Percentiles rank a stretch among this genome's conserved stretches.
Evolutionary conservation across 2,888 invertebrate genomes (phyloP).

Genomic region (Trichopoda pennipes): DNA sequence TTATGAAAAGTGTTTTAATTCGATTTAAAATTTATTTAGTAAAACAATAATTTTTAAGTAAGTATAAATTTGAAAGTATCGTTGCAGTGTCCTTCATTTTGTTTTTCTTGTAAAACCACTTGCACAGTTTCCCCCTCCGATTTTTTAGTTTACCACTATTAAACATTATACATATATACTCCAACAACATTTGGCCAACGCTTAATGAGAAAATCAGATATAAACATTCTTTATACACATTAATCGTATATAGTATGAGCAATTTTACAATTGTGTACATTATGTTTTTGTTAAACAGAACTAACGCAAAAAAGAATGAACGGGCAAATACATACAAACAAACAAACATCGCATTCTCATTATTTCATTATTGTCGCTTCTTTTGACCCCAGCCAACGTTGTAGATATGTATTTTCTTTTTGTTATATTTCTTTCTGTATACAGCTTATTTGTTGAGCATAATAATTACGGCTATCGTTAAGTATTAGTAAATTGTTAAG

Average conservation of each 20-base stretch:
- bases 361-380: conserved; percentile 49
- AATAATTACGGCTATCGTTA: conserved; percentile 14
- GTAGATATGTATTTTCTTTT: conserved; percentile 7
- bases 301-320: conserved; percentile 18
- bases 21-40: neutral
- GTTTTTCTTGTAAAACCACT: conserved; percentile 77
- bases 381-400: conserved; percentile 42
- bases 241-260: conserved; percentile 20
- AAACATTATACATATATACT: conserved; percentile 9
- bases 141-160: neutral
- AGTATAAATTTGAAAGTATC: conserved; percentile 48
- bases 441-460: conserved; percentile 8
- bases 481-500: neutral
- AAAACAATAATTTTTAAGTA: neutral
- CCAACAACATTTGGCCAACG: conserved; percentile 53
- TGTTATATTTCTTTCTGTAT: neutral
- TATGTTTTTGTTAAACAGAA: conserved; percentile 32
- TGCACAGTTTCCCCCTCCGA: conserved; percentile 53
- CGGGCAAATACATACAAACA: conserved; percentile 6
- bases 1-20: neutral
- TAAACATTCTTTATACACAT: conserved; percentile 46
- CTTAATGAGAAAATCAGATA: conserved; percentile 57
- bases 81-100: conserved; percentile 76
- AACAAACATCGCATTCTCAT: conserved; percentile 37
- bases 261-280: conserved; percentile 33